Conservation (phyloP, 2,113 vertebrate species). For the Porphyrio hochstetteri region DNA sequence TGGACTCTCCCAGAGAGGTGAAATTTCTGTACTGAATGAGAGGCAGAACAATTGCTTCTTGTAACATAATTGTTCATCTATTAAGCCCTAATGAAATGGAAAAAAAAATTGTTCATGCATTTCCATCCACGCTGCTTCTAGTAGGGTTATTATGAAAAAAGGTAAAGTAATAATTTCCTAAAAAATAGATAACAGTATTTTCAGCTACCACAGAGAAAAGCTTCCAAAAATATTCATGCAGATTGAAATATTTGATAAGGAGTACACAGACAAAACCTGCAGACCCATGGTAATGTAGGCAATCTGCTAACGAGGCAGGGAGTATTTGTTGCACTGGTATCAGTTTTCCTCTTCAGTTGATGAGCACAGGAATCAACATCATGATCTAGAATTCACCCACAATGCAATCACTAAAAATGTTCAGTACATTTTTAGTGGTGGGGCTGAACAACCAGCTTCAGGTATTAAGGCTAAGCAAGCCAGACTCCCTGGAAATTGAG, state of each 20-base stretch:
- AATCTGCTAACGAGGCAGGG: background rate
- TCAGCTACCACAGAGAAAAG: background rate
- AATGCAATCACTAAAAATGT: background rate
- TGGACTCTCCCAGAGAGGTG: slow-evolving; percentile 72
- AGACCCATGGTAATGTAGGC: background rate
- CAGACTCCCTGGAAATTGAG: background rate
- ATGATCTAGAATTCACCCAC: background rate
- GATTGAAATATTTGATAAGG: background rate
- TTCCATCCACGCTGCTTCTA: background rate
- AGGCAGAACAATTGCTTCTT: slow-evolving; percentile 78
- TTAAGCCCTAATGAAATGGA: slow-evolving; percentile 70
- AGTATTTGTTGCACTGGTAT: background rate
- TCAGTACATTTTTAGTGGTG: background rate
- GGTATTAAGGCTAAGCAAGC: background rate
- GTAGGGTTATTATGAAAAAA: background rate
- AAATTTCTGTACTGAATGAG: slow-evolving; percentile 67
- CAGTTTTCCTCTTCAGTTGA: background rate
- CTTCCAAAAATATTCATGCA: background rate
- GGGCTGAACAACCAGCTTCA: background rate
- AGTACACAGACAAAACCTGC: background rate
- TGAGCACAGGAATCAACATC: background rate
- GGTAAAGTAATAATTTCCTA: background rate
- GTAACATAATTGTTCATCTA: slow-evolving; percentile 80
- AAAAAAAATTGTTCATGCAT: background rate
- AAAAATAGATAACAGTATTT: background rate